phyloP scores from a whole-genome alignment of 2,113 vertebrate species.

The Eulacestoma nigropectus region DNA sequence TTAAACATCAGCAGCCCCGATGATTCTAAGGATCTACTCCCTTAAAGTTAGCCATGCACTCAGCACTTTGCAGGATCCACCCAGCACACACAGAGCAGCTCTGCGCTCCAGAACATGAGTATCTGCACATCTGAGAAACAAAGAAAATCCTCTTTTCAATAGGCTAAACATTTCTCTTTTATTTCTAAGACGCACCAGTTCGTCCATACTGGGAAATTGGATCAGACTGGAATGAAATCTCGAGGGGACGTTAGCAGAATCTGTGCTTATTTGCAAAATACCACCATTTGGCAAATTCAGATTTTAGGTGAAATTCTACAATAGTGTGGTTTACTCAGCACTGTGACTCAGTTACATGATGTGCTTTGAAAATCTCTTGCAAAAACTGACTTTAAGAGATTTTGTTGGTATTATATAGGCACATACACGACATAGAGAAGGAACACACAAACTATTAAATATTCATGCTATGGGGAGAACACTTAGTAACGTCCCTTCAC shows the following conservation, averaged over 20 bases:
- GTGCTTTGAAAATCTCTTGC: background rate
- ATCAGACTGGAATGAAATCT: background rate
- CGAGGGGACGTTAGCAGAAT: background rate
- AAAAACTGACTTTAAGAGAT: background rate
- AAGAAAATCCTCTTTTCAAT: background rate
- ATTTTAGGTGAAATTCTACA: background rate
- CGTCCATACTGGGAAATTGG: background rate
- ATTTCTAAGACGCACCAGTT: background rate
- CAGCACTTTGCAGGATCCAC: conserved; percentile 38
- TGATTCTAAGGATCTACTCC: conserved; percentile 28
- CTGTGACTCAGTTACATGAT: background rate
- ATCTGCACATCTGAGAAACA: background rate
- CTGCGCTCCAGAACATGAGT: background rate
- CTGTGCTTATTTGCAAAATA: background rate
- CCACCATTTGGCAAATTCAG: background rate
- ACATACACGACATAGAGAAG: background rate
- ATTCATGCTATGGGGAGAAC: conserved; percentile 10
- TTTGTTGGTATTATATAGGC: background rate
- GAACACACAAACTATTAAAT: conserved; percentile 7
- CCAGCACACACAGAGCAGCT: background rate
- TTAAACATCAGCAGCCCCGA: conserved; percentile 9
- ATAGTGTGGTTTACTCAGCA: background rate
- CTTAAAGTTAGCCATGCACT: conserved; percentile 48
- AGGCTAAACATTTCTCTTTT: background rate
- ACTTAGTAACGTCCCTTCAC: background rate